Evolutionary conservation across 2,113 vertebrate genomes (phyloP), one percentile per base, ranked within the genome.

Genomic region (Gambusia affinis): DNA sequence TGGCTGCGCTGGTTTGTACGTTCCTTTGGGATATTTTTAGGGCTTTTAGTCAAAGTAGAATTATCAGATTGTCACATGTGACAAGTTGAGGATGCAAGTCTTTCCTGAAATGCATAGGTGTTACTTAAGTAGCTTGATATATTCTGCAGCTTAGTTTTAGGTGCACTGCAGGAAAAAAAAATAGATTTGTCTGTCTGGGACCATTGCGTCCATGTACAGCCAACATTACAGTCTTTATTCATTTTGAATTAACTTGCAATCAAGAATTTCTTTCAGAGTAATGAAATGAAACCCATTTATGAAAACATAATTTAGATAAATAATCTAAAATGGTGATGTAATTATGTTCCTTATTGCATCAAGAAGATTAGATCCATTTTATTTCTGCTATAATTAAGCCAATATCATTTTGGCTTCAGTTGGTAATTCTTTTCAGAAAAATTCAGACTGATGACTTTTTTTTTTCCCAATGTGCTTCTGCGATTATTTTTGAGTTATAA

Each of bases 1-100:
- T 44, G 75, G 68, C 76, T 73, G 72, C 67, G 44, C 57, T 1
- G 10, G 51, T 24, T 57, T 57, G 24, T 24, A 22, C 0, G 10
- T 57, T 57, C 51, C 51, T 67, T 44, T 37, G 22, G 63, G 51
- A 44, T 76, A 68, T 78, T 82, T 82, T 29, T 73, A 61, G 76
- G 1, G n/a, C 47, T 60, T 70, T 82, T 39, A 78, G 28, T 72
- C 37, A 2, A 54, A 71, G 3, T 66, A 68, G 3, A 63, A 27
- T 29, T 62, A 63, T 72, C 31, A 60, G 67, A 60, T 66, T 69
- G 24, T 28, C 63, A 35, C 27, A 24, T 39, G 4, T 65, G 39
- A 73, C 12, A 6, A 19, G 12, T 22, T 66, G 39, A 69, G 39
- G n/a, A 37, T 75, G 44, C 44, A 47, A 47, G 44, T 19, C 17